Evolutionary conservation across 2,113 vertebrate genomes (phyloP).

Genomic region (Chamaea fasciata): DNA sequence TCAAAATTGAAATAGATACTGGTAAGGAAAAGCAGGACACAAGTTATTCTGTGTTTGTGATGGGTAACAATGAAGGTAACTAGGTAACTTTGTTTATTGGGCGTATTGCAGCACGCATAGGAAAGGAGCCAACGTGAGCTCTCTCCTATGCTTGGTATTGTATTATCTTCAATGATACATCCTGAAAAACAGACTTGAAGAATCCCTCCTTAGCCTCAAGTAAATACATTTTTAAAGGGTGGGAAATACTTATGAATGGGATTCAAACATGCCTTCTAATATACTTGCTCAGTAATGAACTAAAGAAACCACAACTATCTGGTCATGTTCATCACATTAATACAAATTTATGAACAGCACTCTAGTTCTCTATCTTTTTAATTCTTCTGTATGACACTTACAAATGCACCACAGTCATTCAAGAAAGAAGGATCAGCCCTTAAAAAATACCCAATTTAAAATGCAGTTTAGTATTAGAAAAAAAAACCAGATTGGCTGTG

Average conservation of each 20-base stretch:
- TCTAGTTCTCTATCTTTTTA: neutral
- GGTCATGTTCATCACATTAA: neutral
- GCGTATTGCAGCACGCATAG: neutral
- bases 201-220: neutral
- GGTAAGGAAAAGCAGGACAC: neutral
- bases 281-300: neutral
- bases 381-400: neutral
- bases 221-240: neutral
- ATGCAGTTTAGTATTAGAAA: neutral
- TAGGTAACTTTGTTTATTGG: neutral
- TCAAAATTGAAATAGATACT: neutral
- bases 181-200: neutral
- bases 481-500: neutral
- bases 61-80: neutral
- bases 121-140: neutral
- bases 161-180: neutral
- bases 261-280: constrained; percentile 21
- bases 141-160: neutral
- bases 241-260: neutral
- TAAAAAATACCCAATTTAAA: constrained; percentile 17
- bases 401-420: neutral
- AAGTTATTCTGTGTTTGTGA: neutral
- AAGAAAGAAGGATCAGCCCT: neutral
- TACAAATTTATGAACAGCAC: neutral
- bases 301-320: neutral